Conservation (phyloP, 2,797 vertebrate genomes). For the Labeo calbasu region DNA sequence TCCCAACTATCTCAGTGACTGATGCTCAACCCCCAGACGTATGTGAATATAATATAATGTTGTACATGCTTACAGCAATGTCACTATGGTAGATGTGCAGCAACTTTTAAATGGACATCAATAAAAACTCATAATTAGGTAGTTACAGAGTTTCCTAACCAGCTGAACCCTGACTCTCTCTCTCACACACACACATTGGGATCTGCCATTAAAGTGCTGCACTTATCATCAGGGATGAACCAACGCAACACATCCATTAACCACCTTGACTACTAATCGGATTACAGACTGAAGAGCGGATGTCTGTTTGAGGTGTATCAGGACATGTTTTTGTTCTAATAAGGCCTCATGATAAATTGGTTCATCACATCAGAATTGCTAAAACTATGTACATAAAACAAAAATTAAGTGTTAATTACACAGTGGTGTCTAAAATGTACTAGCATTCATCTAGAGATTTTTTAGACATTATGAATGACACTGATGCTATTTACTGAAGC, state of each 20-base stretch:
- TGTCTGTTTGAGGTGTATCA: not conserved
- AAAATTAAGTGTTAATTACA: not conserved
- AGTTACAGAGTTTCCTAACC: not conserved
- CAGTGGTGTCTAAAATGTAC: not conserved
- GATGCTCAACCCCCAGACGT: not conserved
- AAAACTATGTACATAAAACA: not conserved
- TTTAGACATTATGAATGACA: not conserved
- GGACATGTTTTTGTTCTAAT: not conserved
- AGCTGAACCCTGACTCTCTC: not conserved
- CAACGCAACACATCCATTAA: slow-evolving; percentile 10
- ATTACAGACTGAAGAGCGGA: not conserved
- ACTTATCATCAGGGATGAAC: not conserved
- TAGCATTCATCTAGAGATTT: not conserved
- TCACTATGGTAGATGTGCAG: not conserved
- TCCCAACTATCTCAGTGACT: not conserved
- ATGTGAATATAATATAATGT: not conserved
- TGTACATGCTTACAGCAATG: not conserved
- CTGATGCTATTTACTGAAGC: not conserved
- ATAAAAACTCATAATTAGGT: not conserved
- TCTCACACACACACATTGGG: not conserved
- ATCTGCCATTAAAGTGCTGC: slow-evolving; percentile 12
- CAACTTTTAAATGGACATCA: not conserved
- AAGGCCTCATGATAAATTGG: not conserved
- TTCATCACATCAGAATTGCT: not conserved
- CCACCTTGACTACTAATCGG: slow-evolving; percentile 14